phyloP scores from a whole-genome alignment of 2,888 invertebrate species.

The Polymixis lichenea region DNA sequence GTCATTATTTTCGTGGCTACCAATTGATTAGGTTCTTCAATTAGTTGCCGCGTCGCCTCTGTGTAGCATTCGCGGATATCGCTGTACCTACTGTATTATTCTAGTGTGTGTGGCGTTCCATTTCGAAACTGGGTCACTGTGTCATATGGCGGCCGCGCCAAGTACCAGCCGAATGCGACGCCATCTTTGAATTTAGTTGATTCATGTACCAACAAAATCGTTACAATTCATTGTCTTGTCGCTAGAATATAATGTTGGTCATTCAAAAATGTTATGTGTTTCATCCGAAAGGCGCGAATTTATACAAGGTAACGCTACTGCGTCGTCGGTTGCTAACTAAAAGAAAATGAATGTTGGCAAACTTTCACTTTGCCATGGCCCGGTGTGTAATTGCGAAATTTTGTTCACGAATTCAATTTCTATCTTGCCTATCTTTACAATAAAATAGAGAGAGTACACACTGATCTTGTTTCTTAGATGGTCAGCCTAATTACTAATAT shows the following conservation, averaged over 20 bases:
- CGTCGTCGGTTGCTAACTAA: constrained; percentile 65
- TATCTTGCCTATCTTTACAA: constrained; percentile 57
- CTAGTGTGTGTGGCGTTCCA: constrained; percentile 88
- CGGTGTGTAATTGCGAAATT: constrained; percentile 79
- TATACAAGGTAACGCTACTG: constrained; percentile 67
- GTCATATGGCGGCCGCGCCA: constrained; percentile 87
- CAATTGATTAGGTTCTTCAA: constrained; percentile 73
- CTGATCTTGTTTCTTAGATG: constrained; percentile 40
- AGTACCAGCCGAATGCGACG: constrained; percentile 84
- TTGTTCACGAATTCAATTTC: constrained; percentile 70
- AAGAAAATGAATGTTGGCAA: constrained; percentile 81
- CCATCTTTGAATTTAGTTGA: constrained; percentile 88
- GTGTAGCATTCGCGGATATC: constrained; percentile 76
- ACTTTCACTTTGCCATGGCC: constrained; percentile 85
- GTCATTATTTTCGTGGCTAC: constrained; percentile 54
- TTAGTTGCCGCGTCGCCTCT: constrained; percentile 72
- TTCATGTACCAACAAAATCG: constrained; percentile 77
- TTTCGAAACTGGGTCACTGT: constrained; percentile 89
- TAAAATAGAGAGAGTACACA: constrained; percentile 46
- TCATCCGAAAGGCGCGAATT: constrained; percentile 42
- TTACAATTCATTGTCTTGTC: constrained; percentile 60
- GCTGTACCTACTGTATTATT: constrained; percentile 77
- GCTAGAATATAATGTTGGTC: constrained; percentile 35
- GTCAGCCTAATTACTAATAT: constrained; percentile 31
- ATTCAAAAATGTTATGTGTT: constrained; percentile 34